phyloP scores from a whole-genome alignment of 1,140 invertebrate genomes.

The Polyergus mexicanus region DNA sequence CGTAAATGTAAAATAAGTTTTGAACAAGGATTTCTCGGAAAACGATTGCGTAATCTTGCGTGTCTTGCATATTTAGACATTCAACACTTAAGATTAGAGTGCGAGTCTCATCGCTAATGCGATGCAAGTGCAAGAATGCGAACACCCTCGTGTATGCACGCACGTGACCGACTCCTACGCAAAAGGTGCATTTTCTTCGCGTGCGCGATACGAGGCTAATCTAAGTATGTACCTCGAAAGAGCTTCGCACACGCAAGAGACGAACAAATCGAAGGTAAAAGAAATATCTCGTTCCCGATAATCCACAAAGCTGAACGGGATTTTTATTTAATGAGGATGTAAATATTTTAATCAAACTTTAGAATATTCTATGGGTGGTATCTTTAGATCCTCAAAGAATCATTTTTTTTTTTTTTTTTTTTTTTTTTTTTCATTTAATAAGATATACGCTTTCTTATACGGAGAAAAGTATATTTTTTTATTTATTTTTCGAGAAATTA shows the following conservation, averaged over 20 bases:
- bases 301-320: not conserved
- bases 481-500: not conserved
- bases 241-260: conserved; percentile 4
- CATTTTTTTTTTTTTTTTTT: not conserved
- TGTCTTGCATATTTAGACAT: not conserved
- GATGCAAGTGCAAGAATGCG: conserved; percentile 20
- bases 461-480: not conserved
- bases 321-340: not conserved
- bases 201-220: not conserved
- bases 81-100: not conserved
- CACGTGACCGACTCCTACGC: conserved; percentile 18
- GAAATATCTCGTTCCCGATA: not conserved
- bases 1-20: not conserved
- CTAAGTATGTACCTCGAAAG: not conserved
- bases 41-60: not conserved
- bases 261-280: conserved; percentile 10
- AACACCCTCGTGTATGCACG: conserved; percentile 28
- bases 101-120: not conserved
- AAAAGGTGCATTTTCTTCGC: conserved; percentile 2
- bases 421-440: not conserved
- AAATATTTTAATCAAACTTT: not conserved
- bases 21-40: not conserved
- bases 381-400: no score
- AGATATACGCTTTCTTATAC: not conserved
- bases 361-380: not conserved